Percentiles rank a stretch among this genome's conserved stretches.
phyloP scores from a whole-genome alignment of 1,140 invertebrate species.

The Coptotermes formosanus region DNA sequence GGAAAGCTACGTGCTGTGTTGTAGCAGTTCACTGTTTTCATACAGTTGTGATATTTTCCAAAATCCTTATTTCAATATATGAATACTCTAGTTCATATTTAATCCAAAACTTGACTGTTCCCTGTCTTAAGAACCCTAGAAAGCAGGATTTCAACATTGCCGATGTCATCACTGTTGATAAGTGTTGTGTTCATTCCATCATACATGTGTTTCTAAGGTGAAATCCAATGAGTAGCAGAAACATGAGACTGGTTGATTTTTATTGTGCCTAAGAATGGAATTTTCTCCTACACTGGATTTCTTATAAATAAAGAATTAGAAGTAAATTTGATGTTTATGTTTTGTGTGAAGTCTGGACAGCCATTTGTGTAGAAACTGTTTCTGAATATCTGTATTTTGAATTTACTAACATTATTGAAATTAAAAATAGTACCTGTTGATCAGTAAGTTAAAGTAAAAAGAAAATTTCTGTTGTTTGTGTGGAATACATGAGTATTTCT shows the following conservation, averaged over 20 bases:
- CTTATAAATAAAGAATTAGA: too few species aligned
- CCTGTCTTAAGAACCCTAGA: background rate
- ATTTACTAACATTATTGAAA: background rate
- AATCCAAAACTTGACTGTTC: background rate
- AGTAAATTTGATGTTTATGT: too few species aligned
- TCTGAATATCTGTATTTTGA: background rate
- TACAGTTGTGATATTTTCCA: background rate
- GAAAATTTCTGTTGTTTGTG: background rate
- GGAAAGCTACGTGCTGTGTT: background rate
- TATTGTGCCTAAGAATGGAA: background rate
- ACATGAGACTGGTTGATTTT: background rate
- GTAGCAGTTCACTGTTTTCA: background rate
- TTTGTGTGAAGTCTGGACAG: too few species aligned
- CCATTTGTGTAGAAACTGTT: background rate
- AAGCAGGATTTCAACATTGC: background rate
- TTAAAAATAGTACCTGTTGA: background rate
- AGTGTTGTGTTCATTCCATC: background rate
- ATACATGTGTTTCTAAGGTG: background rate
- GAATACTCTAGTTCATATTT: background rate
- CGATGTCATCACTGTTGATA: background rate
- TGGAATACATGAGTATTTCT: background rate
- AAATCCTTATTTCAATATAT: background rate
- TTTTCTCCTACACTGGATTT: background rate
- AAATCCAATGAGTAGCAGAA: background rate
- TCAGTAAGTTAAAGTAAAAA: background rate